Evolutionary conservation across 2,888 invertebrate genomes (phyloP).

Genomic region (Aplocera efformata): DNA sequence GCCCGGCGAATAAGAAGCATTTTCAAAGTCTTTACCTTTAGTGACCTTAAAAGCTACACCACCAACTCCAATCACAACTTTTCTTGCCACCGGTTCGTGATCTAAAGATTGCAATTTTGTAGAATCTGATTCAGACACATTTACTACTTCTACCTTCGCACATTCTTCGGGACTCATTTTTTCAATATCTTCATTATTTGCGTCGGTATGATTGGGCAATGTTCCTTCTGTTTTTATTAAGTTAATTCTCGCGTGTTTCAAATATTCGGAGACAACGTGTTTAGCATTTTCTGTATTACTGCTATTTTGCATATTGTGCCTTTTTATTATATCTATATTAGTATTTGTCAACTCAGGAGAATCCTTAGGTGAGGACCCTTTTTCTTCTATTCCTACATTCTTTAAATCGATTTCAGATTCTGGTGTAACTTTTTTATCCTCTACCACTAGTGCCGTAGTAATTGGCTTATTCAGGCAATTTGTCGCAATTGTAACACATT

Average conservation of each 20-base stretch:
- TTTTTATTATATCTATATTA: conserved; percentile 45
- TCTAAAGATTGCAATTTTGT: conserved; percentile 57
- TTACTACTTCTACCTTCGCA: conserved; percentile 47
- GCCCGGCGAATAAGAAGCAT: conserved; percentile 69
- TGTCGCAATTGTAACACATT: conserved; percentile 32
- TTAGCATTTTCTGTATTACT: conserved; percentile 78
- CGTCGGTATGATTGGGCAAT: conserved; percentile 50
- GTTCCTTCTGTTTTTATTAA: conserved; percentile 62
- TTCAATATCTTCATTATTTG: conserved; percentile 48
- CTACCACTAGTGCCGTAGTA: conserved; percentile 33
- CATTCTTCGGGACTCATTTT: conserved; percentile 54
- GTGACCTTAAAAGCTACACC: conserved; percentile 81
- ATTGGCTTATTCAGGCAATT: conserved; percentile 33
- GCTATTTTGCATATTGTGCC: conserved; percentile 42
- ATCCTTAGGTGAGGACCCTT: conserved; percentile 32
- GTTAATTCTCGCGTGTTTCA: conserved; percentile 81
- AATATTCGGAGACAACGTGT: conserved; percentile 83
- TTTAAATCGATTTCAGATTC: conserved; percentile 34
- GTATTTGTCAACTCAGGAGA: conserved; percentile 27
- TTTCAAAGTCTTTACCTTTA: conserved; percentile 75
- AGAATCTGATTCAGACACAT: conserved; percentile 52
- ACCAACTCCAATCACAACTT: conserved; percentile 83
- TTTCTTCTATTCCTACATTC: conserved; percentile 44
- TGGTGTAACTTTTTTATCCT: conserved; percentile 36
- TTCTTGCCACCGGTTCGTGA: conserved; percentile 75